Evolutionary conservation across 2,113 vertebrate genomes (phyloP).

Genomic region (Chelonoidis abingdonii): DNA sequence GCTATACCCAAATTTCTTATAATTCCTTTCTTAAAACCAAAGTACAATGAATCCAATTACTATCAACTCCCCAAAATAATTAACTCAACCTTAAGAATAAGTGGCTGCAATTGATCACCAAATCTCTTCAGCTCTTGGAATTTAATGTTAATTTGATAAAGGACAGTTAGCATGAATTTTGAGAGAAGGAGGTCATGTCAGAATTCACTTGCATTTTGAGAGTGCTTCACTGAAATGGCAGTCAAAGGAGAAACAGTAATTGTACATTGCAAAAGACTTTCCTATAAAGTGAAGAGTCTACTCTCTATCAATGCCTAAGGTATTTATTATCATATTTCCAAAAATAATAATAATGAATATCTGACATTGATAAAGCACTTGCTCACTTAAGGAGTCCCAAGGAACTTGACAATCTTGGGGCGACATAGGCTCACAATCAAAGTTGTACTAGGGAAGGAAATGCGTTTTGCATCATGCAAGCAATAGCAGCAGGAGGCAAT

Average conservation of each 20-base stretch:
- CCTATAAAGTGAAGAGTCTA: not conserved
- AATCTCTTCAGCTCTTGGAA: conserved; percentile 14
- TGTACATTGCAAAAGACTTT: not conserved
- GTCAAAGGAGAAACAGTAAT: not conserved
- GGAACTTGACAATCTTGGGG: not conserved
- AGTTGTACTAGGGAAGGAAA: not conserved
- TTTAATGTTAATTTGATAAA: conserved; percentile 40
- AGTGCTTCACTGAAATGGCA: not conserved
- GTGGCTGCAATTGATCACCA: conserved; percentile 23
- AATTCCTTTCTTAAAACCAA: conserved; percentile 26
- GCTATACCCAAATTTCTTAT: not conserved
- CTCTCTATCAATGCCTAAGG: not conserved
- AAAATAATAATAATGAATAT: not conserved
- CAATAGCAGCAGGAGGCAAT: not conserved
- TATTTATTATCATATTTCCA: not conserved
- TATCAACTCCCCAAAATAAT: conserved; percentile 44
- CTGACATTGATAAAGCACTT: not conserved
- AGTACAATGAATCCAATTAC: conserved; percentile 51
- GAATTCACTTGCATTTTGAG: not conserved
- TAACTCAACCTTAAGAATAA: conserved; percentile 55
- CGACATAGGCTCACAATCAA: not conserved
- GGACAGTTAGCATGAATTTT: not conserved
- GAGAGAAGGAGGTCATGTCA: not conserved
- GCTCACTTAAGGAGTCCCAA: not conserved
- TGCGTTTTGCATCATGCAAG: not conserved